Conservation (phyloP, 1,140 invertebrate genomes). For the Cydia amplana region DNA sequence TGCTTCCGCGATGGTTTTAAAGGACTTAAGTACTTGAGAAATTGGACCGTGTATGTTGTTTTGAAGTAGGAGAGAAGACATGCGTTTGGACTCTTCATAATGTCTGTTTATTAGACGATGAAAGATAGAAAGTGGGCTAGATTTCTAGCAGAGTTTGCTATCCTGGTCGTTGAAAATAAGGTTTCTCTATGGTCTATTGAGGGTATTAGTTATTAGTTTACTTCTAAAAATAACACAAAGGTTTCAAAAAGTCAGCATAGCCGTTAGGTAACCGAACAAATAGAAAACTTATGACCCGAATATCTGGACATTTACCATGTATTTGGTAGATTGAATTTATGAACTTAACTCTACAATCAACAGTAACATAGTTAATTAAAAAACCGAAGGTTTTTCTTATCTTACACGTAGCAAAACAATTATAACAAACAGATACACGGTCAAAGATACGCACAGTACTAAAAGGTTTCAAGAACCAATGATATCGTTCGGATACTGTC, state of each 20-base stretch:
- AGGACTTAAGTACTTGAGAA: constrained; percentile 4
- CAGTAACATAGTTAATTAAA: neutral
- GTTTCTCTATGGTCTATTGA: too few species aligned
- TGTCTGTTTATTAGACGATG: neutral
- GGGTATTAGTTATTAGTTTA: too few species aligned
- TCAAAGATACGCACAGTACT: neutral
- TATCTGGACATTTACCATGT: too few species aligned
- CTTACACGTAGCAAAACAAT: constrained; percentile 15
- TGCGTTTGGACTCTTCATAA: neutral
- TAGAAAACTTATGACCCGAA: too few species aligned
- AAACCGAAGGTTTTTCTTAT: constrained; percentile 10
- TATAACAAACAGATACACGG: constrained; percentile 11
- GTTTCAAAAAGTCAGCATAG: too few species aligned
- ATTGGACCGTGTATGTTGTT: neutral
- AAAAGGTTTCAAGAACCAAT: neutral
- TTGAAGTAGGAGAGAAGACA: neutral
- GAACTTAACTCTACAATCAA: neutral
- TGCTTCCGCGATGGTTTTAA: neutral
- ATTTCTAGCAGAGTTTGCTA: neutral
- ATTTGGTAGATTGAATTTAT: too few species aligned
- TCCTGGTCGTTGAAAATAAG: too few species aligned
- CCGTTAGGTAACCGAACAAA: too few species aligned
- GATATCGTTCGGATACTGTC: constrained; percentile 1
- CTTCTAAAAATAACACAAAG: too few species aligned
- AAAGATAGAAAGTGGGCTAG: neutral